Evolutionary conservation across 2,888 invertebrate genomes (phyloP).

Genomic region (Torymus tubicola): DNA sequence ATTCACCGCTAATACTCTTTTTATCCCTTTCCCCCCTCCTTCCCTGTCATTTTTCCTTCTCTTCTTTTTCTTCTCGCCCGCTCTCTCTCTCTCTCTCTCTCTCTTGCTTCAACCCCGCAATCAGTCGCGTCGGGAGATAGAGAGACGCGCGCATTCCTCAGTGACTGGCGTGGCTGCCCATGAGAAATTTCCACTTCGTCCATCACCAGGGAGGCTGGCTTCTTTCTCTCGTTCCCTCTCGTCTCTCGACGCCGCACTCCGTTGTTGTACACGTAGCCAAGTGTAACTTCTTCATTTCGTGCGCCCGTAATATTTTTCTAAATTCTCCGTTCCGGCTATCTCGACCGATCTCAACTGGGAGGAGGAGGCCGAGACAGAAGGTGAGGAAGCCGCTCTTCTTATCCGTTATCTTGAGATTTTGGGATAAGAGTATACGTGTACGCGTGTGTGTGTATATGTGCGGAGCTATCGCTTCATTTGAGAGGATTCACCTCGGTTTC

Average conservation of each 20-base stretch:
- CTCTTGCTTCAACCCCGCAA: slow-evolving; percentile 16
- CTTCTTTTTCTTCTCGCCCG: slow-evolving; percentile 34
- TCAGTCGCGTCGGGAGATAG: slow-evolving; percentile 51
- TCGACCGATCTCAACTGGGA: no score
- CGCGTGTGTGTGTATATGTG: no score
- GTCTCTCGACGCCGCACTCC: slow-evolving; percentile 16
- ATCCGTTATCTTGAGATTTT: no score
- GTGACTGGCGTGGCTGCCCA: slow-evolving; percentile 47
- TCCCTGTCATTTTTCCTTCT: slow-evolving; percentile 42
- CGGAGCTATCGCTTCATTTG: slow-evolving; percentile 30
- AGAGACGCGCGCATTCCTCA: slow-evolving; percentile 57
- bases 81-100: slow-evolving; percentile 12
- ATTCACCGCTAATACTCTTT: slow-evolving; percentile 43
- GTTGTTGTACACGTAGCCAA: slow-evolving; percentile 7
- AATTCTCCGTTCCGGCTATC: slow-evolving; percentile 12
- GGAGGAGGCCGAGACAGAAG: no score
- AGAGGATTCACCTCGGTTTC: not conserved
- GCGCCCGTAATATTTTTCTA: slow-evolving; percentile 44
- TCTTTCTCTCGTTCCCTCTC: slow-evolving; percentile 15
- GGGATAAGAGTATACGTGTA: no score
- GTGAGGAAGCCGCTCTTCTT: no score
- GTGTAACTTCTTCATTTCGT: slow-evolving; percentile 54
- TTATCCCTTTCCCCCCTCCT: slow-evolving; percentile 39
- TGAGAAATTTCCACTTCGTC: slow-evolving; percentile 57
- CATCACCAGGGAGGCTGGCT: slow-evolving; percentile 27